phyloP scores from a whole-genome alignment of 2,797 vertebrate species.

The Pseudochirops corinnae region DNA sequence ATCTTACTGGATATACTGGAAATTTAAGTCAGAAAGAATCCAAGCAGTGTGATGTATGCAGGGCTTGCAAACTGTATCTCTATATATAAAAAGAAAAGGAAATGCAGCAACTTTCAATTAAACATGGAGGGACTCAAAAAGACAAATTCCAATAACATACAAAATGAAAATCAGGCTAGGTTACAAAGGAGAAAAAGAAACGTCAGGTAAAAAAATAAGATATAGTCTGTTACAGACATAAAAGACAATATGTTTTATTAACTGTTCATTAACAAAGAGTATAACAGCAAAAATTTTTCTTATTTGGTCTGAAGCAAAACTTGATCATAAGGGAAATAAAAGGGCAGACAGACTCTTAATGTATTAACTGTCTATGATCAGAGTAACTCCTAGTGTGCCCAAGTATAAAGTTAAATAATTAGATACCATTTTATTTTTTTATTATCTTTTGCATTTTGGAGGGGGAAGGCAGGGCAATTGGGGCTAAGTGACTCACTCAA shows the following conservation, averaged over 20 bases:
- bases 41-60: not conserved
- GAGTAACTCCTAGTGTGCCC: not conserved
- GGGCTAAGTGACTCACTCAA: too few species aligned
- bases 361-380: not conserved
- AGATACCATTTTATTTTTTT: not conserved
- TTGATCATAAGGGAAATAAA: not conserved
- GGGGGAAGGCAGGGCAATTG: too few species aligned
- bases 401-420: not conserved
- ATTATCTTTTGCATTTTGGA: too few species aligned
- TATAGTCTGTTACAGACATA: not conserved
- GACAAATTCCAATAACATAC: not conserved
- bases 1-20: not conserved
- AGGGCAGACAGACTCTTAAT: not conserved
- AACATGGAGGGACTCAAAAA: not conserved
- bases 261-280: constrained; percentile 4
- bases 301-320: not conserved
- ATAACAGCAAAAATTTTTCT: constrained; percentile 38
- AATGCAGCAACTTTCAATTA: not conserved
- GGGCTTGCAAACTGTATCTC: not conserved
- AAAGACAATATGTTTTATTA: not conserved
- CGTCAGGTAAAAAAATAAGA: constrained; percentile 32
- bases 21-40: not conserved
- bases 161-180: constrained; percentile 39
- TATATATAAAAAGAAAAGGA: not conserved
- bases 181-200: constrained; percentile 6